phyloP scores from a whole-genome alignment of 1,140 invertebrate species.

The Drosophila malerkotliana region DNA sequence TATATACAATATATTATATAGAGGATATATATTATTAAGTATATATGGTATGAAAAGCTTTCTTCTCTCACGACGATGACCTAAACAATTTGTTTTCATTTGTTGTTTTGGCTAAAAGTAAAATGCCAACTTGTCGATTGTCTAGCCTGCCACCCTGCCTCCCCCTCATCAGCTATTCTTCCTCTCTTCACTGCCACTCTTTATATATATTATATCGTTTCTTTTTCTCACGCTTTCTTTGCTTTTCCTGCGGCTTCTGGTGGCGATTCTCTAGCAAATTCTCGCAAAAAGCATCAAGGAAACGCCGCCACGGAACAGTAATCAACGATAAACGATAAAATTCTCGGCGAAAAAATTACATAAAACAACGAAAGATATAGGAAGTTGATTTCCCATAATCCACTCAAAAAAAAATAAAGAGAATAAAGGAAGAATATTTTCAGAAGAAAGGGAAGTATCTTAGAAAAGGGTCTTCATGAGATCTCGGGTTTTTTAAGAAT shows the following conservation, averaged over 20 bases:
- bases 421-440: background rate
- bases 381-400: constrained; percentile 37
- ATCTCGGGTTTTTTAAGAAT: no score
- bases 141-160: constrained; percentile 2
- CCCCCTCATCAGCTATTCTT: background rate
- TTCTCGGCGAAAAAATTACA: constrained; percentile 44
- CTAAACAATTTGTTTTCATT: constrained; percentile 78
- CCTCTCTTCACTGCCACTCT: background rate
- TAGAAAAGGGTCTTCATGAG: no score
- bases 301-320: constrained; percentile 44
- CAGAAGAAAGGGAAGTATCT: no score
- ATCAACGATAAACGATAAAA: constrained; percentile 41
- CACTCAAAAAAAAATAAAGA: background rate
- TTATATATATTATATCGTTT: background rate
- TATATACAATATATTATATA: constrained; percentile 11
- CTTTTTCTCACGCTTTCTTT: constrained; percentile 21
- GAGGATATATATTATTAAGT: constrained; percentile 10
- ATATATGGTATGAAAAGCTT: constrained; percentile 9
- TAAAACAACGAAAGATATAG: constrained; percentile 40
- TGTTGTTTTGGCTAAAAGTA: constrained; percentile 71
- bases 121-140: constrained; percentile 73
- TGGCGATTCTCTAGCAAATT: constrained; percentile 38
- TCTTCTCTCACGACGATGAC: constrained; percentile 46
- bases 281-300: constrained; percentile 47
- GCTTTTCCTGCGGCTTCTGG: constrained; percentile 23